Percentiles rank a stretch among this genome's conserved stretches.
Conservation (phyloP, 2,797 vertebrate genomes). For the Odontamblyopus rebecca region DNA sequence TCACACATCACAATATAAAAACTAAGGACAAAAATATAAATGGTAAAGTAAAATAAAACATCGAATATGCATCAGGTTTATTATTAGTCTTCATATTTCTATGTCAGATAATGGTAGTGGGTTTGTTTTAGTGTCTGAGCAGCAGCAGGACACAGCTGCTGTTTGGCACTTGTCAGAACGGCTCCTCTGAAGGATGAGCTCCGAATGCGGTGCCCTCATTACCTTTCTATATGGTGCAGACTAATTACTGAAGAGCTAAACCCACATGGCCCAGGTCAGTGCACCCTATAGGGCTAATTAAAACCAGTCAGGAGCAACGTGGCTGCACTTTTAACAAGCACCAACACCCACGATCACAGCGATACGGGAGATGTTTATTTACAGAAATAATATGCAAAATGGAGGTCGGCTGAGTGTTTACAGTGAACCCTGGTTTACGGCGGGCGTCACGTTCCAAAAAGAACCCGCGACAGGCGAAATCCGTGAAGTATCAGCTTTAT, state of each 20-base stretch:
- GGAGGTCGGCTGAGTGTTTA: neutral
- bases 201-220: neutral
- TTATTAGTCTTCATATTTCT: too few species aligned
- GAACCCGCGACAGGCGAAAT: too few species aligned
- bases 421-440: too few species aligned
- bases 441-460: too few species aligned
- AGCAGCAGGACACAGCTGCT: slow-evolving; percentile 3
- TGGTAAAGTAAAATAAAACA: too few species aligned
- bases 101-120: neutral
- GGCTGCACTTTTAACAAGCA: neutral
- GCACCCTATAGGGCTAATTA: slow-evolving; percentile 19
- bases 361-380: neutral
- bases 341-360: neutral
- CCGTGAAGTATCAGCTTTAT: too few species aligned
- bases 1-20: too few species aligned
- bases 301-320: slow-evolving; percentile 1
- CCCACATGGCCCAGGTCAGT: slow-evolving; percentile 12
- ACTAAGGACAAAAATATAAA: too few species aligned
- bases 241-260: slow-evolving; percentile 16
- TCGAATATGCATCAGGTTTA: too few species aligned
- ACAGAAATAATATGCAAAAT: neutral
- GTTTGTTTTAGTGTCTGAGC: neutral
- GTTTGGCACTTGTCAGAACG: slow-evolving; percentile 2
- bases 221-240: neutral
- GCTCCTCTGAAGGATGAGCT: slow-evolving; percentile 2